Percentiles rank a stretch among this genome's conserved stretches.
Conservation (phyloP, 2,888 invertebrate genomes). For the Girardia tigrina region DNA sequence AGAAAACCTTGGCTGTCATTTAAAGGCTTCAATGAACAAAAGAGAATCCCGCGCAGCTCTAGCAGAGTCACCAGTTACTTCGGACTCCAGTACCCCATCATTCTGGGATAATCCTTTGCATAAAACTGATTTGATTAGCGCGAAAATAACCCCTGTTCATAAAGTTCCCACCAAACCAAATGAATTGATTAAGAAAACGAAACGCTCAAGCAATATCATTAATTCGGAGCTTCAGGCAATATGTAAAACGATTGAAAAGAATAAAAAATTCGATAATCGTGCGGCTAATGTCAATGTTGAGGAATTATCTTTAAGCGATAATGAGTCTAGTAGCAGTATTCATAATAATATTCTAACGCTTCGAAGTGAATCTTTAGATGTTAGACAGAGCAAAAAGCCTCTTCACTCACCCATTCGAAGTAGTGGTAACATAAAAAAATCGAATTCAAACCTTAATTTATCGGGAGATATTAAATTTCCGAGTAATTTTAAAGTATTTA, state of each 20-base stretch:
- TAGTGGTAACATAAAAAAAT: not conserved
- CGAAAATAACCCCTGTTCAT: not conserved
- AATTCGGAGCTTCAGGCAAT: not conserved
- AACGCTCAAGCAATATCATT: not conserved
- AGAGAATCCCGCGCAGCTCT: not conserved
- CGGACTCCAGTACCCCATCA: not conserved
- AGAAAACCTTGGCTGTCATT: not conserved
- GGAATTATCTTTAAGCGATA: not conserved
- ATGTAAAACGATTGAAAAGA: not conserved
- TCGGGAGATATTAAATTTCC: not conserved
- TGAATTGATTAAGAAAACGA: not conserved
- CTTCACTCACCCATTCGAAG: not conserved
- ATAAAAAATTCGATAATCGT: conserved; percentile 8
- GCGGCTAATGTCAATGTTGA: not conserved
- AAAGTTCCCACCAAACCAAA: not conserved
- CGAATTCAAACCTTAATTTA: conserved; percentile 4
- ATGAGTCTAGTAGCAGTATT: not conserved
- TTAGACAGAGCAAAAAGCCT: not conserved
- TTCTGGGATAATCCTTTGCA: conserved; percentile 6
- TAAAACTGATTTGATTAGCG: not conserved
- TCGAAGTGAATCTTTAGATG: not conserved
- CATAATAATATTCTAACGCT: not conserved
- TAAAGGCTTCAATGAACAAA: not conserved
- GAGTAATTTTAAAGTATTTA: not conserved
- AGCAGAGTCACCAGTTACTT: not conserved